Percentiles rank a stretch among this genome's conserved stretches.
phyloP scores from a whole-genome alignment of 2,888 invertebrate species.

The Philereme transversata region DNA sequence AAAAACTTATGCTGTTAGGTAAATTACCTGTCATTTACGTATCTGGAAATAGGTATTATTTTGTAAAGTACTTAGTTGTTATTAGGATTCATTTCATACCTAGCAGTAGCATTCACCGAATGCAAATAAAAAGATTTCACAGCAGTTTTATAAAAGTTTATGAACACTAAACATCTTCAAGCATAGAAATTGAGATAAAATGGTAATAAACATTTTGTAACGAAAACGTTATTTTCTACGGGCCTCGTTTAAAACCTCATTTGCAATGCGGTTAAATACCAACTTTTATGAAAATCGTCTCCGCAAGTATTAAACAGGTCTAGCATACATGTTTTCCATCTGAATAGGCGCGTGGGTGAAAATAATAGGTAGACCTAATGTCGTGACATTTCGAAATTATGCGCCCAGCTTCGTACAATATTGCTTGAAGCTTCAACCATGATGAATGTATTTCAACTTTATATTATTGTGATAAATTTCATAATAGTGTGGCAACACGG shows the following conservation, averaged over 20 bases:
- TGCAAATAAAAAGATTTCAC: conserved; percentile 2
- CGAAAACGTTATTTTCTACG: conserved; percentile 7
- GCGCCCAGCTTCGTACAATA: conserved; percentile 36
- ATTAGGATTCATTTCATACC: background rate
- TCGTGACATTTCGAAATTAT: conserved; percentile 72
- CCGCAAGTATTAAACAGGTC: conserved; percentile 17
- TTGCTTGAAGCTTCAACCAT: conserved; percentile 18
- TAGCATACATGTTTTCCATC: conserved; percentile 51
- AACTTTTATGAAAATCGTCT: conserved; percentile 27
- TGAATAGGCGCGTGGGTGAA: conserved; percentile 71
- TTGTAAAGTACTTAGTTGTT: background rate
- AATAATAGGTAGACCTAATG: conserved; percentile 61
- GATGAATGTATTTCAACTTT: conserved; percentile 17
- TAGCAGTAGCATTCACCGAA: background rate
- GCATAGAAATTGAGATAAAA: conserved; percentile 4
- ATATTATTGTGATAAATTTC: conserved; percentile 12
- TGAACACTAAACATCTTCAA: background rate
- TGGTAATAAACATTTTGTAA: conserved; percentile 1
- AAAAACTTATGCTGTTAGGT: background rate
- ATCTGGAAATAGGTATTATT: background rate
- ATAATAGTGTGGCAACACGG: conserved; percentile 15
- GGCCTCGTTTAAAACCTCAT: conserved; percentile 19
- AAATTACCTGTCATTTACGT: background rate
- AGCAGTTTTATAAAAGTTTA: conserved; percentile 1
- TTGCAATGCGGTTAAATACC: conserved; percentile 17